Evolutionary conservation across 2,888 invertebrate genomes (phyloP), one percentile per base, ranked within the genome.

Genomic region (Xestia sexstrigata): DNA sequence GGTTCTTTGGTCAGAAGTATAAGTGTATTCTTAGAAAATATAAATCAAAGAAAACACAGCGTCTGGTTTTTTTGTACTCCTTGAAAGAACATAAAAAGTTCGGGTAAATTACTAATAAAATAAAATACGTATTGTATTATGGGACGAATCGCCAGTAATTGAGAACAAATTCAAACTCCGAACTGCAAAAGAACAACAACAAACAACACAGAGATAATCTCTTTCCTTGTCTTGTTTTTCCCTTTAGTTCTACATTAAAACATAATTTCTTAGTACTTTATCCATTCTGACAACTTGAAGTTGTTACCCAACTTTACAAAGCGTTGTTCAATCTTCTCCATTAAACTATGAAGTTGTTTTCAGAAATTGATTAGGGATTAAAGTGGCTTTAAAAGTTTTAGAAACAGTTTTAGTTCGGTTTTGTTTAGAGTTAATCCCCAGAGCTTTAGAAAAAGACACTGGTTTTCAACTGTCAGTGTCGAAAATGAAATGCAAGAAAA

Each of bases 261-360:
- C 15, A n/a, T 39, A 63, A 63, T 63, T 66, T n/a, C 26, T 45
- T 45, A 7, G 35, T 13, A 26, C 66, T 42, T 35, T 23, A 2
- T 42, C 42, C 3, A 45, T n/a, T 63, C 39, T 39, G n/a, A 39
- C 63, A 13, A 39, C 39, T 63, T 39, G 13, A 39, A 13, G 13
- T 23, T 39, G n/a, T 63, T 63, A 15, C 15, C 1, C 13, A 7
- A 39, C 13, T 39, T 63, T 39, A 5, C 13, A 2, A 63, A 63
- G 39, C n/a, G 9, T 39, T 63, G 23, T 63, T 63, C 23, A n/a
- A 39, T 63, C 23, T 39, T 63, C 9, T 39, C 39, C 13, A n/a
- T 62, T 63, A 63, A 63, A 63, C n/a, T 63, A 63, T 63, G 39
- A 63, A 39, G 39, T 7, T 39, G 23, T n/a, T 23, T 39, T 63